Base-by-base conservation (phyloP, 2,888 invertebrate species). In the Lepidocyrtoides sp. region DNA sequence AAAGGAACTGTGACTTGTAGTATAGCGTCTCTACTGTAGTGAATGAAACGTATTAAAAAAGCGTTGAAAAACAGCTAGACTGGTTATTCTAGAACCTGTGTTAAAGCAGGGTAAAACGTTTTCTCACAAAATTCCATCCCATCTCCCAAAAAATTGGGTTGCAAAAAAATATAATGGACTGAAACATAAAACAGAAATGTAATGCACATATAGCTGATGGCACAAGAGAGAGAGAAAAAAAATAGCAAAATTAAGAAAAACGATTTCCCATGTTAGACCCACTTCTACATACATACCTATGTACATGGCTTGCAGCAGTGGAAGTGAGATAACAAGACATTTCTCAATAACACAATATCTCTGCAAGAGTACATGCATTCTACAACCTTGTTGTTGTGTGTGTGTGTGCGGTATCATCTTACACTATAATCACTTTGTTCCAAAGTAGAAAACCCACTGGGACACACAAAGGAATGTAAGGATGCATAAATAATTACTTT, bases 401-500 rank as follows among this genome's bases (percentile, higher is more conserved):
- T n/a, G 17, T 51, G 17, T 51, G 17, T 17, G 5, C 17, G 17
- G 17, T 51, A 14, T 5, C n/a, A 51, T 4, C 3, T 51, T 5
- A 60, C 4, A 60, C 3, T 2, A 60, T 26, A 23, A 26, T 26
- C 60, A 23, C 60, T 26, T 60, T 60, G 23, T 60, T 20, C 26
- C 4, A 23, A 14, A 20, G 12, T 4, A 69, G 69, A 69, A 20
- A n/a, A n/a, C 20, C 41, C 36, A 36, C 41, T 41, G 20, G 69
- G 69, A 20, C 0, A 14, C 10, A 72, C n/a, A n/a, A n/a, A n/a
- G 66, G 23, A 20, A 66, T 14, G 8, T 32, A 36, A 41, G 20
- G 41, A 20, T 75, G 75, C 75, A 75, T 26, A 44, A 26, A 75
- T 75, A 75, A 75, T 75, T 75, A 44, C 48, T 75, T 44, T 75